phyloP scores from a whole-genome alignment of 2,888 invertebrate genomes.

The Callyntrura sp. region DNA sequence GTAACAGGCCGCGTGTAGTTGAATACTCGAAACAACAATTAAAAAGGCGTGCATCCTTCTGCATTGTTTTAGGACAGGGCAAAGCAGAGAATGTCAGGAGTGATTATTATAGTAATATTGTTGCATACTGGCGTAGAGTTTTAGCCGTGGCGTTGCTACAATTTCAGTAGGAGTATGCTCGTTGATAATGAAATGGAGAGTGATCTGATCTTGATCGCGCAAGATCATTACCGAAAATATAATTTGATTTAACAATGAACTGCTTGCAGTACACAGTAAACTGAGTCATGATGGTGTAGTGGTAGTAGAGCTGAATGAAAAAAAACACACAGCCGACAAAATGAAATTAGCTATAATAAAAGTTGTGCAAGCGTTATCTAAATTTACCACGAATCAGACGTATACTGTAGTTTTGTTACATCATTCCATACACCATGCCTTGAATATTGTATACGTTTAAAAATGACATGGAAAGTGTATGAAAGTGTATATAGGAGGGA shows the following conservation, averaged over 20 bases:
- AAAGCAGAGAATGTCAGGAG: background rate
- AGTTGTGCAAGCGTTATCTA: background rate
- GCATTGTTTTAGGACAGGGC: slow-evolving; percentile 23
- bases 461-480: background rate
- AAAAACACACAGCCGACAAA: background rate
- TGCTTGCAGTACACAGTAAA: background rate
- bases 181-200: too few species aligned
- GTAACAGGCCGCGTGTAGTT: background rate
- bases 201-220: background rate
- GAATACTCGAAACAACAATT: background rate
- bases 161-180: background rate
- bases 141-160: background rate
- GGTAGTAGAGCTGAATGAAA: background rate
- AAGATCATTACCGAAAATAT: background rate
- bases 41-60: slow-evolving; percentile 1
- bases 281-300: background rate
- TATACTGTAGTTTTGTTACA: too few species aligned
- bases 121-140: background rate
- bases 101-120: slow-evolving; percentile 19
- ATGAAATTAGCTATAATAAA: background rate
- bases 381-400: too few species aligned
- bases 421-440: too few species aligned
- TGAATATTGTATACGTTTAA: too few species aligned
- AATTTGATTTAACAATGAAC: background rate
- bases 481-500: too few species aligned